phyloP scores from a whole-genome alignment of 2,113 vertebrate genomes.

The Prionailurus bengalensis region DNA sequence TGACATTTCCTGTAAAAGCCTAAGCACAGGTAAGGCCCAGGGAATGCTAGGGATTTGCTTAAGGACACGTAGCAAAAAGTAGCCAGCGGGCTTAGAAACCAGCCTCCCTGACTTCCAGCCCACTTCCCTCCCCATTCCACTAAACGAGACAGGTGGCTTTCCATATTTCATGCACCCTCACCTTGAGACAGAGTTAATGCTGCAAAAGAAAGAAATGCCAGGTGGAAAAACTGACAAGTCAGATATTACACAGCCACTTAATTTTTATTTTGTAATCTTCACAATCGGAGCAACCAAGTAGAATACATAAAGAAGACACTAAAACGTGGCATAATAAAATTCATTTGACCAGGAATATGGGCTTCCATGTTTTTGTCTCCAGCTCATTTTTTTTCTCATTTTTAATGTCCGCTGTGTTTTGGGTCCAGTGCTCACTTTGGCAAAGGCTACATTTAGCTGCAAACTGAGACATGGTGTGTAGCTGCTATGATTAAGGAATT shows the following conservation, averaged over 20 bases:
- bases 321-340: slow-evolving; percentile 73
- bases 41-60: not conserved
- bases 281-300: slow-evolving; percentile 73
- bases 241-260: slow-evolving; percentile 80
- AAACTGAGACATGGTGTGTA: slow-evolving; percentile 78
- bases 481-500: slow-evolving; percentile 81
- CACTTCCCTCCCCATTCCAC: not conserved
- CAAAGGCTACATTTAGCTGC: slow-evolving; percentile 75
- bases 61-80: not conserved
- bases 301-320: slow-evolving; percentile 74
- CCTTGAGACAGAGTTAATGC: slow-evolving; percentile 5
- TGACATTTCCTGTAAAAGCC: not conserved
- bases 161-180: not conserved
- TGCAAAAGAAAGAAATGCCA: slow-evolving; percentile 69
- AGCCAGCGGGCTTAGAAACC: not conserved
- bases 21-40: not conserved
- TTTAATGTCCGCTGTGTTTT: slow-evolving; percentile 77
- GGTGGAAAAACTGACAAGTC: slow-evolving; percentile 77
- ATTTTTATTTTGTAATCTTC: slow-evolving; percentile 82
- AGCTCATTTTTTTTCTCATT: slow-evolving; percentile 37
- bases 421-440: slow-evolving; percentile 75
- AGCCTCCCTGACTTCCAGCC: not conserved
- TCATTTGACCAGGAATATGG: slow-evolving; percentile 76
- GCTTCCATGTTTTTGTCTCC: slow-evolving; percentile 75
- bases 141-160: slow-evolving; percentile 16